Conservation (phyloP, 2,797 vertebrate genomes). For the Fringilla coelebs region DNA sequence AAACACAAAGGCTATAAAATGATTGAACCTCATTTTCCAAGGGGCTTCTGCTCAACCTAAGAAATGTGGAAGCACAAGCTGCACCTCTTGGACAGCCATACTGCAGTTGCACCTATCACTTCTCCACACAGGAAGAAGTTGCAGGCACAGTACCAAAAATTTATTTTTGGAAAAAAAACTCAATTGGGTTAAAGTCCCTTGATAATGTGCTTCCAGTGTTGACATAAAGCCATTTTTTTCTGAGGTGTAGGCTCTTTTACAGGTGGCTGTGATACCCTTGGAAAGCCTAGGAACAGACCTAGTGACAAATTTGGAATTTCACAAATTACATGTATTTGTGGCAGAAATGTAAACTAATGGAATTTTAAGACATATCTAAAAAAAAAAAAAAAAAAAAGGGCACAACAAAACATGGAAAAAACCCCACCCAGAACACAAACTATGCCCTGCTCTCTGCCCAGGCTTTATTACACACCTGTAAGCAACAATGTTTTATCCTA, state of each 20-base stretch:
- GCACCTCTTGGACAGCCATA: not conserved
- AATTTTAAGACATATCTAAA: not conserved
- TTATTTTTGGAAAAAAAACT: not conserved
- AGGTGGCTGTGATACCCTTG: not conserved
- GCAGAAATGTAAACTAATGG: not conserved
- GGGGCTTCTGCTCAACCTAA: not conserved
- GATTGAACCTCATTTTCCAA: not conserved
- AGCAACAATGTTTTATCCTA: not conserved
- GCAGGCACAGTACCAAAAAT: not conserved
- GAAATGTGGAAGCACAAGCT: accelerated
- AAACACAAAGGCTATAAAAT: not conserved
- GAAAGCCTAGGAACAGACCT: not conserved
- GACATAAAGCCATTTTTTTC: not conserved
- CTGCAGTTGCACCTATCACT: not conserved
- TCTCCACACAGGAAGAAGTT: not conserved
- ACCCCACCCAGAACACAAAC: not conserved
- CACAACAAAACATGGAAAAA: too few species aligned
- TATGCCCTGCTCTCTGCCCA: not conserved
- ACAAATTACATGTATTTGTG: not conserved
- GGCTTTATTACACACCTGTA: not conserved
- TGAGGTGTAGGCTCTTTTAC: accelerated
- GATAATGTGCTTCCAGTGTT: not conserved
- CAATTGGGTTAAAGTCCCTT: not conserved
- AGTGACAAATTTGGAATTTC: not conserved
- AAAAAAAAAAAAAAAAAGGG: not conserved